Conservation (phyloP, 2,888 invertebrate species). For the Incurvaria masculella region DNA sequence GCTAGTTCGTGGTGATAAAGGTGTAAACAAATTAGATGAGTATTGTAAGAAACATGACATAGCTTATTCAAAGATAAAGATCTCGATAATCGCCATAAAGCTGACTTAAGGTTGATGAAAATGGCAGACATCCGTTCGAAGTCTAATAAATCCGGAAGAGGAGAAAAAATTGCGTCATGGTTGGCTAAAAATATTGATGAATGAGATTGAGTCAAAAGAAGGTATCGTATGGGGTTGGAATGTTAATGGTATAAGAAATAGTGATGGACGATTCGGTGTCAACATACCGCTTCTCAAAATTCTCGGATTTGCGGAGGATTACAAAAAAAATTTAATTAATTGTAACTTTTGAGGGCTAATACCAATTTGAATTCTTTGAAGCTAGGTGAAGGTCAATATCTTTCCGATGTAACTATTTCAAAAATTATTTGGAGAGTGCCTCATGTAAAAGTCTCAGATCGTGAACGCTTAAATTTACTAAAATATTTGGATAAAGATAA, state of each 20-base stretch:
- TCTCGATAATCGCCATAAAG: conserved; percentile 21
- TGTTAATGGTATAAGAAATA: conserved; percentile 10
- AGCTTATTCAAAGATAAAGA: conserved; percentile 17
- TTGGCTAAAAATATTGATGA: conserved; percentile 21
- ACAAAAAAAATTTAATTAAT: conserved; percentile 27
- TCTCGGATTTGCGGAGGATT: conserved; percentile 29
- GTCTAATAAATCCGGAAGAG: conserved; percentile 21
- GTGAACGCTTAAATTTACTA: conserved; percentile 1
- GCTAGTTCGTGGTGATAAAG: conserved; percentile 23
- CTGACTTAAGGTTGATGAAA: conserved; percentile 24
- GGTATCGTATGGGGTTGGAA: conserved; percentile 21
- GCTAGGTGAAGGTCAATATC: too few species aligned
- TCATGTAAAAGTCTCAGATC: background rate
- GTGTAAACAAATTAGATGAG: conserved; percentile 23
- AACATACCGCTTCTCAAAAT: conserved; percentile 22
- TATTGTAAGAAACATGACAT: conserved; percentile 26
- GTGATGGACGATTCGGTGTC: conserved; percentile 20
- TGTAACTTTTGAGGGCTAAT: conserved; percentile 19
- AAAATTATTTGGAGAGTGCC: conserved; percentile 2
- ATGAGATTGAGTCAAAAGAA: conserved; percentile 16
- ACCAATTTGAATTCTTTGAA: conserved; percentile 17
- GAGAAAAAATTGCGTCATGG: conserved; percentile 23
- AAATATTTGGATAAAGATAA: conserved; percentile 20
- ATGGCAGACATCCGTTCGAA: conserved; percentile 14
- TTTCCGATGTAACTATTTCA: background rate